Conservation (phyloP, 1,140 invertebrate species). For the Patella vulgata region DNA sequence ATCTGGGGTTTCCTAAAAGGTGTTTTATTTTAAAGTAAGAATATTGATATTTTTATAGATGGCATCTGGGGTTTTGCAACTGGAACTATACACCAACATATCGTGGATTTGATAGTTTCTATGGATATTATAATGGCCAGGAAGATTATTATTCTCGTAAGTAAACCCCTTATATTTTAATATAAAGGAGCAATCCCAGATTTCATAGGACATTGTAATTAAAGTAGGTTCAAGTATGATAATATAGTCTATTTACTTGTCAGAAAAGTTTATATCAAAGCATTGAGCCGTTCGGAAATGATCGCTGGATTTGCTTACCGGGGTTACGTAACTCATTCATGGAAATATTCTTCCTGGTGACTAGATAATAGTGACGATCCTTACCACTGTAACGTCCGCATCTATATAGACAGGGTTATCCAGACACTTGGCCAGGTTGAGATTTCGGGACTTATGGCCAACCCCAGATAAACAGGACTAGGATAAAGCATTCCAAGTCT, state of each 20-base stretch:
- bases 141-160: slow-evolving; percentile 56
- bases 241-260: background rate
- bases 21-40: background rate
- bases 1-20: background rate
- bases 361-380: too few relatives aligned
- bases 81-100: slow-evolving; percentile 63
- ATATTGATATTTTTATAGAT: slow-evolving; percentile 33
- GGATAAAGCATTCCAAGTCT: too few relatives aligned
- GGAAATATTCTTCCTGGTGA: background rate
- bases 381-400: too few relatives aligned
- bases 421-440: too few relatives aligned
- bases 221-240: background rate
- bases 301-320: too few relatives aligned
- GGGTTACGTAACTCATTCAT: too few relatives aligned
- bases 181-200: background rate
- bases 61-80: slow-evolving; percentile 69
- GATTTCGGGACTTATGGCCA: too few relatives aligned
- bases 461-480: too few relatives aligned
- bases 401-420: too few relatives aligned
- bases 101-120: slow-evolving; percentile 68
- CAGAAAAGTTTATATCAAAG: background rate
- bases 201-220: background rate
- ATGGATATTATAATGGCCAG: slow-evolving; percentile 65
- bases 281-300: too few relatives aligned
- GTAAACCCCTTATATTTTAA: too few relatives aligned